phyloP scores from a whole-genome alignment of 1,140 invertebrate genomes.

The Berghia stephanieae region DNA sequence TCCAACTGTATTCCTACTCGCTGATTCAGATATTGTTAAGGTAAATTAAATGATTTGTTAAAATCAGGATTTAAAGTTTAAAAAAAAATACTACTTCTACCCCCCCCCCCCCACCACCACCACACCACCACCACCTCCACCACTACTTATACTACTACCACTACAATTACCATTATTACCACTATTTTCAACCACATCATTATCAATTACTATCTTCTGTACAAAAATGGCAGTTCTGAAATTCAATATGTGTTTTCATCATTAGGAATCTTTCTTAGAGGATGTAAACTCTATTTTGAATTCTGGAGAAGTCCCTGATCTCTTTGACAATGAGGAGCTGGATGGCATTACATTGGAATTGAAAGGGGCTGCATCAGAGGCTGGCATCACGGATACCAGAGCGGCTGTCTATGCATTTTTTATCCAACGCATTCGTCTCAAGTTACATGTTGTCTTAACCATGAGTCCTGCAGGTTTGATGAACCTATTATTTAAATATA shows the following conservation, averaged over 20 bases:
- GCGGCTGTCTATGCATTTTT: slow-evolving; percentile 63
- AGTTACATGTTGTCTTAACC: slow-evolving; percentile 66
- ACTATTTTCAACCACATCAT: too few relatives aligned
- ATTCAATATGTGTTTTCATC: slow-evolving; percentile 22
- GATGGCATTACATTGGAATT: slow-evolving; percentile 65
- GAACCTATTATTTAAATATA: too few relatives aligned
- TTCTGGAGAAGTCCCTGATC: slow-evolving; percentile 66
- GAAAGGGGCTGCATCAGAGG: slow-evolving; percentile 58
- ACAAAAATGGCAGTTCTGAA: not conserved
- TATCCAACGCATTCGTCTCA: slow-evolving; percentile 62
- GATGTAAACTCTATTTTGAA: slow-evolving; percentile 67
- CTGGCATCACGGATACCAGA: slow-evolving; percentile 60
- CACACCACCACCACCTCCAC: too few relatives aligned
- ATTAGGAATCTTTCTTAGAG: slow-evolving; percentile 65
- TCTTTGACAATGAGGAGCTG: slow-evolving; percentile 66
- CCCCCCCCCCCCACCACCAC: too few relatives aligned
- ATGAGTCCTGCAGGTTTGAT: slow-evolving; percentile 71
- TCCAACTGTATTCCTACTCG: slow-evolving; percentile 63
- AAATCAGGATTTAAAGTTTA: too few relatives aligned
- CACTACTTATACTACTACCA: too few relatives aligned
- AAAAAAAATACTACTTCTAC: too few relatives aligned
- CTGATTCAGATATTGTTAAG: slow-evolving; percentile 73
- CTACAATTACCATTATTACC: too few relatives aligned
- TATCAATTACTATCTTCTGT: too few relatives aligned
- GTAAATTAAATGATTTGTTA: too few relatives aligned